These are phyloP conservation scores for Hestina assimilis DNA, from an alignment of 1,140 invertebrate genomes.

Conservation along the genomic window DNA sequence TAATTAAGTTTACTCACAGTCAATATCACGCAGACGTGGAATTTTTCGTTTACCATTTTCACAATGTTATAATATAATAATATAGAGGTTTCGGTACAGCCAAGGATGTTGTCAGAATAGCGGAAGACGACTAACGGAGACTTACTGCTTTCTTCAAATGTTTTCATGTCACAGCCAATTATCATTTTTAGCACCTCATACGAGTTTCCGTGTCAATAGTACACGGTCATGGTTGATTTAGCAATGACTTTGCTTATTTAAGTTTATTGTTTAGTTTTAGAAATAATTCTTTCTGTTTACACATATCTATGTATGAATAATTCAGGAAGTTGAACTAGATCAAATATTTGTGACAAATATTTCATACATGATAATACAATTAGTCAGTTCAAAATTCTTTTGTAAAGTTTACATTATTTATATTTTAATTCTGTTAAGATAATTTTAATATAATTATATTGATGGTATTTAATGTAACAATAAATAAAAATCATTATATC, in stretches of 20 bases:
- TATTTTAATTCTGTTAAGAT: not conserved
- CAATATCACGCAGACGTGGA: not conserved
- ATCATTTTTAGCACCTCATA: slow-evolving; percentile 58
- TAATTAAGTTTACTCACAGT: slow-evolving; percentile 3
- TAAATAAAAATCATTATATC: slow-evolving; percentile 10
- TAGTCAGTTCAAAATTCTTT: not conserved
- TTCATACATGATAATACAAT: too few species aligned
- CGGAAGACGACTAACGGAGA: slow-evolving; percentile 45
- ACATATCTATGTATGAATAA: not conserved
- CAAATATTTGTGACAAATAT: slow-evolving; percentile 8
- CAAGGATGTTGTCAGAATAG: slow-evolving; percentile 3
- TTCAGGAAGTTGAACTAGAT: not conserved
- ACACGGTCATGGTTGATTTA: slow-evolving; percentile 33
- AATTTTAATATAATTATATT: not conserved
- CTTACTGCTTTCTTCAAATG: slow-evolving; percentile 41
- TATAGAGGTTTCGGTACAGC: not conserved
- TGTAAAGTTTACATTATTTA: not conserved
- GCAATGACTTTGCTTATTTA: not conserved
- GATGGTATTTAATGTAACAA: not conserved
- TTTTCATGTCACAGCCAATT: slow-evolving; percentile 48
- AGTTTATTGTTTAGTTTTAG: not conserved
- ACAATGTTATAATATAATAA: not conserved
- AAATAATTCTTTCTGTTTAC: not conserved
- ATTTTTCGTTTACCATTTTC: slow-evolving; percentile 10
- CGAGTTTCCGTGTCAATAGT: slow-evolving; percentile 49